Percentiles rank a stretch among this genome's conserved stretches.
Conservation (phyloP, 1,140 invertebrate species). For the Meloidogyne floridensis region DNA sequence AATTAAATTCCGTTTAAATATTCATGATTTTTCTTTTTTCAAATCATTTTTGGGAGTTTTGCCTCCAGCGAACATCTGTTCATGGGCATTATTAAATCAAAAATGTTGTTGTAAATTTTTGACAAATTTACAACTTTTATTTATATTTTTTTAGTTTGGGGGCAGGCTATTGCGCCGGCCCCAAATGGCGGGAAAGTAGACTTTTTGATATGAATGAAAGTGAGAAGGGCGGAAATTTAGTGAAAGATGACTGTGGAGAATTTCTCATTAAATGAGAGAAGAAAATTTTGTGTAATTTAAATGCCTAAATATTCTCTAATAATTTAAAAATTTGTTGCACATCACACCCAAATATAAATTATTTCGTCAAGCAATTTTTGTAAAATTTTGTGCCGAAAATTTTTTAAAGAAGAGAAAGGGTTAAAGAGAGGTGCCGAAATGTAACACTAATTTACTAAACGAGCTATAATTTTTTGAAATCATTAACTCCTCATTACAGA, state of each 20-base stretch:
- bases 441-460: too few species aligned
- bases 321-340: too few species aligned
- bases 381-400: too few species aligned
- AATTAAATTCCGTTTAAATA: too few species aligned
- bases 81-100: conserved; percentile 4
- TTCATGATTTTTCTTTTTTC: too few species aligned
- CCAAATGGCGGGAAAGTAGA: neutral
- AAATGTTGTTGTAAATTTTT: neutral
- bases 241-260: neutral
- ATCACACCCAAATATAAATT: too few species aligned
- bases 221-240: neutral
- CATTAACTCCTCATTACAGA: too few species aligned
- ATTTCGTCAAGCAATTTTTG: too few species aligned
- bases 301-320: too few species aligned
- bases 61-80: neutral
- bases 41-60: conserved; percentile 3
- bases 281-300: neutral
- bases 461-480: too few species aligned
- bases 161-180: neutral
- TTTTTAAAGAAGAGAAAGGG: too few species aligned
- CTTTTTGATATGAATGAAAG: neutral
- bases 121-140: neutral
- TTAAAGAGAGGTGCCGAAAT: too few species aligned
- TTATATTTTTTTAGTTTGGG: neutral
- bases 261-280: neutral